These are phyloP conservation scores for Gambusia affinis DNA, from an alignment of 2,113 vertebrate genomes.

Conservation along the genomic window DNA sequence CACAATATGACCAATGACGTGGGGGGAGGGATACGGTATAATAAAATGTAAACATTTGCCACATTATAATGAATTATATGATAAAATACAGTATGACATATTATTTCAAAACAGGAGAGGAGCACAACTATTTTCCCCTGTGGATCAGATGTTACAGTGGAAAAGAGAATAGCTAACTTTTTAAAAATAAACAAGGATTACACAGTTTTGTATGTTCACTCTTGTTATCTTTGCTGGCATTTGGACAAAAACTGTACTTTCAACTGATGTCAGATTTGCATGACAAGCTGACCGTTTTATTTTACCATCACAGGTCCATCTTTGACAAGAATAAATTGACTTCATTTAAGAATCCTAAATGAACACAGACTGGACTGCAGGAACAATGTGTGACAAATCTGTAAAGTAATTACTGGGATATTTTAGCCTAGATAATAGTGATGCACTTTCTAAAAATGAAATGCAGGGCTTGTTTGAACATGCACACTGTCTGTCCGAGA, in stretches of 20 bases:
- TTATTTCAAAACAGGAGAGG: background rate
- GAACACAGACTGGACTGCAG: background rate
- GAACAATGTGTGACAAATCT: background rate
- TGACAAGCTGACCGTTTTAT: background rate
- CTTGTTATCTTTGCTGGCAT: background rate
- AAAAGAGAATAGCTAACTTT: background rate
- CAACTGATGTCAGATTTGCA: background rate
- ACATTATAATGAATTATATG: background rate
- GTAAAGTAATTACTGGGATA: background rate
- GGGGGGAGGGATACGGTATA: too few relatives aligned
- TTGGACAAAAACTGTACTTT: background rate
- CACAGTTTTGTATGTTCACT: background rate
- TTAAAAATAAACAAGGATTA: background rate
- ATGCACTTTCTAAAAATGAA: constrained; percentile 16
- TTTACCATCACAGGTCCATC: background rate
- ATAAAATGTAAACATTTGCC: background rate
- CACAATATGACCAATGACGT: background rate
- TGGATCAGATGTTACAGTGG: background rate
- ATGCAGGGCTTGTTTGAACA: constrained; percentile 34
- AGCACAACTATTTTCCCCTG: background rate
- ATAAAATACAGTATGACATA: background rate
- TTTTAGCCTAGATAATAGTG: constrained; percentile 15
- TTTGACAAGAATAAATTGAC: background rate
- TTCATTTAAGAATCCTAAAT: background rate
- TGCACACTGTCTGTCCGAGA: constrained; percentile 26